Evolutionary conservation across 2,797 vertebrate genomes (phyloP).

Genomic region (Lophius americanus): DNA sequence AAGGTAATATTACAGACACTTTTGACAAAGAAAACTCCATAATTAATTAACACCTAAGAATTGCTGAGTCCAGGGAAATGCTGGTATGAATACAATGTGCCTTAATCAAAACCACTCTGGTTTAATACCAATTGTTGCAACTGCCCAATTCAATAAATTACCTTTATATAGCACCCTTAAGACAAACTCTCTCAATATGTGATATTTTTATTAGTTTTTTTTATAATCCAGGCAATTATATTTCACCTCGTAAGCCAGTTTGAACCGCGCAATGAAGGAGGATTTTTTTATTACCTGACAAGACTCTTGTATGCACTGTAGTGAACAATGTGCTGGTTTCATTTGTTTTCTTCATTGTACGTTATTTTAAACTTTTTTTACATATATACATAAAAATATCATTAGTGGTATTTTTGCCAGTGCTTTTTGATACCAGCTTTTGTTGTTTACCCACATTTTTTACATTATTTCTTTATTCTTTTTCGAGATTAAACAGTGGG

Average conservation of each 20-base stretch:
- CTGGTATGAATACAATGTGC: conserved; percentile 20
- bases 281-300: conserved; percentile 20
- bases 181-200: neutral
- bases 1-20: conserved; percentile 35
- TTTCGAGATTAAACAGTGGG: conserved; percentile 3
- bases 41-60: conserved; percentile 7
- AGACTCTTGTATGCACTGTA: conserved; percentile 50
- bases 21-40: conserved; percentile 16
- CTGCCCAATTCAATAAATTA: neutral
- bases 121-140: conserved; percentile 54
- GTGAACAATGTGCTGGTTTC: conserved; percentile 74
- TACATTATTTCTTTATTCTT: neutral
- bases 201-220: neutral
- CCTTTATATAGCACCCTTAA: neutral
- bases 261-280: conserved; percentile 52
- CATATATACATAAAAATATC: neutral
- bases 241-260: conserved; percentile 34
- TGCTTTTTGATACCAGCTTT: conserved; percentile 35
- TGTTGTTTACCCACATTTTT: neutral
- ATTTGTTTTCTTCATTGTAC: conserved; percentile 52
- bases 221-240: neutral
- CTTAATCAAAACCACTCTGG: conserved; percentile 16
- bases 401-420: conserved; percentile 32
- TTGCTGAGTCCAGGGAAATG: conserved; percentile 14
- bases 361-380: conserved; percentile 10